Conservation (phyloP, 2,797 vertebrate species). For the Phrynocephalus guinanensis region DNA sequence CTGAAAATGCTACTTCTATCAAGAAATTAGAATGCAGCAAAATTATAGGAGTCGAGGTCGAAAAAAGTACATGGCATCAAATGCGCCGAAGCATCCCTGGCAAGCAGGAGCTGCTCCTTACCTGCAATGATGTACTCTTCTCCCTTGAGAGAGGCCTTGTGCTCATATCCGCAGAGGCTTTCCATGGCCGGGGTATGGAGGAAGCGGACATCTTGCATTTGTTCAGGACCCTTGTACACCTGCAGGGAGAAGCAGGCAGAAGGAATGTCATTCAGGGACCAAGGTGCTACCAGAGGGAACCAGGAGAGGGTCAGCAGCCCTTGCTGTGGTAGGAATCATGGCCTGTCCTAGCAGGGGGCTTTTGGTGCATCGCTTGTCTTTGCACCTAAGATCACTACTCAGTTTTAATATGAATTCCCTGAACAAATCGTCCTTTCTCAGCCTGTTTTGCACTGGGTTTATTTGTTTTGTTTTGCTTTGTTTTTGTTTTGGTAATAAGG, state of each 20-base stretch:
- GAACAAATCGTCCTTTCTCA: neutral
- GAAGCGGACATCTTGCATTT: constrained; percentile 54
- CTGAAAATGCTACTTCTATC: too few relatives aligned
- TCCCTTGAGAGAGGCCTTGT: constrained; percentile 56
- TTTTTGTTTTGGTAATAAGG: neutral
- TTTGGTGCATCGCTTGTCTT: neutral
- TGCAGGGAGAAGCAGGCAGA: constrained; percentile 14
- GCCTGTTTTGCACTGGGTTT: neutral
- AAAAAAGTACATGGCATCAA: neutral
- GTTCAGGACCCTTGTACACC: constrained; percentile 65
- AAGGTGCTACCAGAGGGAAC: neutral
- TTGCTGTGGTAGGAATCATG: neutral
- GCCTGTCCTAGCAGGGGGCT: neutral
- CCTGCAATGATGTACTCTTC: constrained; percentile 71
- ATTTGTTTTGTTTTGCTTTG: neutral
- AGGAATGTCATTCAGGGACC: constrained; percentile 1
- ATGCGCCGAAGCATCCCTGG: neutral
- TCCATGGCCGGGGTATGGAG: constrained; percentile 65
- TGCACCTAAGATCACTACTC: neutral
- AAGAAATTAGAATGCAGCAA: too few relatives aligned
- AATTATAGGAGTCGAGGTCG: neutral
- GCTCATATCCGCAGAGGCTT: constrained; percentile 71
- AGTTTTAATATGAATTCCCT: neutral
- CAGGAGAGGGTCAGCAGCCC: neutral
- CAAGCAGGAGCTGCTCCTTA: constrained; percentile 27